Base-by-base conservation (phyloP, 2,888 invertebrate genomes). In the Ischnura elegans region DNA sequence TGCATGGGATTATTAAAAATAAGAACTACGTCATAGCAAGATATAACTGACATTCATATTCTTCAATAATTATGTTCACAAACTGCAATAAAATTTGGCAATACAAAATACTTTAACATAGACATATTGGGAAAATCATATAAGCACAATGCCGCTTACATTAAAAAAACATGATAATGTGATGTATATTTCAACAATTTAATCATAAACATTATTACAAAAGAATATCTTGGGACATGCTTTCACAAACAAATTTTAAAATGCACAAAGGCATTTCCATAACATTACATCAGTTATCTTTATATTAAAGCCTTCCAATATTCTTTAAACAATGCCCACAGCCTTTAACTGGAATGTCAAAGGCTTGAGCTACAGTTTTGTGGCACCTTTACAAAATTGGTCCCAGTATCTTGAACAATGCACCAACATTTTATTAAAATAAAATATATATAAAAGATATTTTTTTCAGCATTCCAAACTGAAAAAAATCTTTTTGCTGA, bases 101-200 rank as follows among this genome's bases (percentile, higher is more conserved):
- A 61, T 43, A 90, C 0, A 86, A 86, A 90, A 61, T 42, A 61
- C 66, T 45, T 45, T 0, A 25, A 55, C 6, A 55, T 51, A 25
- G 10, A 90, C 25, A 61, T 16, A 43, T n/a, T 25, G 45, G 85
- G n/a, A 55, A 90, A 51, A 55, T 36, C 25, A 66, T 43, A 61
- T 90, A 90, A 90, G 90, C 90, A 90, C 90, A 61, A 43, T 43
- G 61, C 90, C 90, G 90, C 90, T 66, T n/a, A 66, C n/a, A 36
- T 55, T 51, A n/a, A 61, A 25, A 87, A 90, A 90, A 90, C 45
- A 66, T 25, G 19, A 90, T 66, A 76, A 21, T 43, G 55, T 25
- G 43, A 46, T 25, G 25, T 6, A 87, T 51, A 51, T 42, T 87
- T 61, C 61, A 61, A 19, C 25, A 90, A n/a, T 55, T 43, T 66